Evolutionary conservation across 1,140 invertebrate genomes (phyloP), one percentile per base, ranked within the genome.

Genomic region (Batillaria attramentaria): DNA sequence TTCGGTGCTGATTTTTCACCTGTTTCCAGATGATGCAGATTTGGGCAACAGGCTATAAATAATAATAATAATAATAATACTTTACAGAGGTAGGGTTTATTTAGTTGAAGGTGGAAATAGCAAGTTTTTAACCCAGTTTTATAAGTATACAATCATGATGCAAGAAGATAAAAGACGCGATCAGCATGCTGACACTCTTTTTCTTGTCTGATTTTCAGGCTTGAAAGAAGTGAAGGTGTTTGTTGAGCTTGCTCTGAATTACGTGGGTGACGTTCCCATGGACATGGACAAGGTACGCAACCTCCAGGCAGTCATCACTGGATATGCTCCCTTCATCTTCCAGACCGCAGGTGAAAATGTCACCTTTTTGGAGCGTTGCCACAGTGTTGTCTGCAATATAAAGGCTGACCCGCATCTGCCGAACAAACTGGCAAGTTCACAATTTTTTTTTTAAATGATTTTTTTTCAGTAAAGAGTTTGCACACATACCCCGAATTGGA

Each of bases 271-370:
- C 76, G 85, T 84, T 28, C 84, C 87, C 62, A 83, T 84, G 74
- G 84, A 86, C 50, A 81, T 88, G 39, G 83, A 83, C 20, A 84
- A 84, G 54, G 86, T 87, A 13, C 69, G 81, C 18, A 86, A 83
- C 80, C 81, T 90, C 0, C 87, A 88, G 60, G 82, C 86, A 43
- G 86, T 87, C 10, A 86, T 84, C 1, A 88, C 84, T 46, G 88
- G 86, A 43, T 90, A 88, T 83, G 84, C 88, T 33, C 85, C 88
- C 37, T 72, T 90, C 28, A 89, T 90, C 66, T 90, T 87, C 81
- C 84, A 86, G 60, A 75, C 88, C 31, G 65, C 76, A 28, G 24
- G 42, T 18, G 28, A 82, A 3, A n/a, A n/a, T n/a, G 79, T 77
- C 62, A 83, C 81, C n/a, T 87, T 84, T 78, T 72, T 88, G 60